Evolutionary conservation across 2,113 vertebrate genomes (phyloP).

Genomic region (Dicerorhinus sumatrensis): DNA sequence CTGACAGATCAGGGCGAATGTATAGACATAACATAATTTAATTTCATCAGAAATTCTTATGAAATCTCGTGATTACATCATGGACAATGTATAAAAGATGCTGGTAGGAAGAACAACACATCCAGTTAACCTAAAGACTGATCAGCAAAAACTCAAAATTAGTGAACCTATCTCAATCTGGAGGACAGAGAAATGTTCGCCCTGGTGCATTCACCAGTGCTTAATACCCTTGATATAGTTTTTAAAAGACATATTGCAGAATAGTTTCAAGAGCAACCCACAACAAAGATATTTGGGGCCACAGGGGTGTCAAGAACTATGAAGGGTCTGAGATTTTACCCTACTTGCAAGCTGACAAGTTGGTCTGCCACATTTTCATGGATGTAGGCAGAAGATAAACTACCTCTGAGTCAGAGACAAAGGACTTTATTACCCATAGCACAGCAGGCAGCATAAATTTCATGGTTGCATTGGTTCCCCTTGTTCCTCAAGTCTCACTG

Average conservation of each 20-base stretch:
- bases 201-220: not conserved
- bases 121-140: not conserved
- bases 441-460: not conserved
- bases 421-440: not conserved
- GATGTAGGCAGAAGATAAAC: constrained; percentile 28
- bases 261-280: not conserved
- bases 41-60: constrained; percentile 9
- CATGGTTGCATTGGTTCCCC: not conserved
- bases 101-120: not conserved
- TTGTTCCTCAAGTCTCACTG: not conserved
- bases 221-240: not conserved
- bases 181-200: not conserved
- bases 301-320: not conserved
- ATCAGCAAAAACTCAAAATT: not conserved
- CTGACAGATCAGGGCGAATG: not conserved
- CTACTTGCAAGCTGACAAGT: not conserved
- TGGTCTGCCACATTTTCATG: not conserved
- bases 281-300: not conserved
- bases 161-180: not conserved
- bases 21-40: not conserved
- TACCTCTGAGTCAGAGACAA: not conserved
- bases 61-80: not conserved
- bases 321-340: not conserved
- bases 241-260: not conserved
- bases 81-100: not conserved